phyloP scores from a whole-genome alignment of 2,113 vertebrate species.

The Pituophis catenifer region DNA sequence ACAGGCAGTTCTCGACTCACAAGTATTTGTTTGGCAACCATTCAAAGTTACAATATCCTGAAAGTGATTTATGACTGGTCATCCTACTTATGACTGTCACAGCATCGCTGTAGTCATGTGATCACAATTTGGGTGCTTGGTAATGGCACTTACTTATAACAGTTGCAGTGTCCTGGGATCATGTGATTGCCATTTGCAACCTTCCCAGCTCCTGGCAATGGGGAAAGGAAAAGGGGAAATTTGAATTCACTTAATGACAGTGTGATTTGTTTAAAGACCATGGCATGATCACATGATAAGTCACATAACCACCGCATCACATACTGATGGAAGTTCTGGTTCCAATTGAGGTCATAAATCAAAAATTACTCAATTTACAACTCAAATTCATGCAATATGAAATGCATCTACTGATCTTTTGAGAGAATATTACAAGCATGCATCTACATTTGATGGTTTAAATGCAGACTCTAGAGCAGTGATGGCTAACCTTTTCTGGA shows the following conservation, averaged over 20 bases:
- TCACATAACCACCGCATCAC: background rate
- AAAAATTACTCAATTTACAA: no score
- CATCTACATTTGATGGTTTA: background rate
- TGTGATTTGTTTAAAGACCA: background rate
- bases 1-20: background rate
- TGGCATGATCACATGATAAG: background rate
- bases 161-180: background rate
- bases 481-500: no score
- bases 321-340: background rate
- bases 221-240: background rate
- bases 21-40: background rate
- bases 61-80: background rate
- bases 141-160: background rate
- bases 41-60: background rate
- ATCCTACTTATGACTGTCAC: background rate
- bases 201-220: background rate
- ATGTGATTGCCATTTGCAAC: background rate
- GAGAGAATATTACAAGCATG: background rate
- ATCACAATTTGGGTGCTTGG: background rate
- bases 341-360: no score
- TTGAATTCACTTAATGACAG: background rate
- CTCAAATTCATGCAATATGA: background rate
- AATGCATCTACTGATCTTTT: background rate
- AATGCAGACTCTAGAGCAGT: background rate
- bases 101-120: background rate